phyloP scores from a whole-genome alignment of 2,113 vertebrate species.

The Stegastes partitus region DNA sequence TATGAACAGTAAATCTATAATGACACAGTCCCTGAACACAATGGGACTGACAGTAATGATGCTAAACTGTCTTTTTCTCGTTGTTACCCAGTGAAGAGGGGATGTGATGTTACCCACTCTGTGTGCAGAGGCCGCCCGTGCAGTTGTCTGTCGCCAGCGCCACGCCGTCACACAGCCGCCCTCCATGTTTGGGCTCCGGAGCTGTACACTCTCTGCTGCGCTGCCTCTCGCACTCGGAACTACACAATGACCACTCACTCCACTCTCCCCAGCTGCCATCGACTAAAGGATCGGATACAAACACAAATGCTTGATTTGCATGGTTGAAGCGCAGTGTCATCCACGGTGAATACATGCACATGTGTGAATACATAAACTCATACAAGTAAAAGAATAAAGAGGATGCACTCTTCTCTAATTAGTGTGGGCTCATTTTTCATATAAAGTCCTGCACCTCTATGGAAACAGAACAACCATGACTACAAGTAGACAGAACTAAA shows the following conservation, averaged over 20 bases:
- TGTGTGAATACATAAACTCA: neutral
- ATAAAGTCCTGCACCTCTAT: too few relatives aligned
- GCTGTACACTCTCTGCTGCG: constrained; percentile 89
- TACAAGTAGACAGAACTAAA: too few relatives aligned
- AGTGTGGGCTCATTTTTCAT: too few relatives aligned
- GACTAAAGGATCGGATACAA: constrained; percentile 66
- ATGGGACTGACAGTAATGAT: constrained; percentile 35
- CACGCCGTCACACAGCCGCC: constrained; percentile 90
- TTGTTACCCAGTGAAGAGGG: neutral
- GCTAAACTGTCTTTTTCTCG: neutral
- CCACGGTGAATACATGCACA: neutral
- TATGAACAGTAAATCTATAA: constrained; percentile 56
- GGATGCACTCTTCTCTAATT: neutral
- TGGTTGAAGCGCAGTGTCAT: neutral
- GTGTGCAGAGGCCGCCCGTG: constrained; percentile 95
- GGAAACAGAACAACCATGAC: too few relatives aligned
- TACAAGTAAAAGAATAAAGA: neutral
- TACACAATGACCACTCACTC: constrained; percentile 92
- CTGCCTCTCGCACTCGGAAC: constrained; percentile 88
- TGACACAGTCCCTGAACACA: constrained; percentile 46
- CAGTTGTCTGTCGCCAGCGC: constrained; percentile 92
- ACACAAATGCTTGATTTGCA: neutral
- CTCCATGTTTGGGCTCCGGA: constrained; percentile 90
- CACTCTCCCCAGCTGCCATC: constrained; percentile 93
- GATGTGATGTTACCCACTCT: constrained; percentile 85